phyloP scores from a whole-genome alignment of 2,113 vertebrate species.

The Pachycephala philippinensis region DNA sequence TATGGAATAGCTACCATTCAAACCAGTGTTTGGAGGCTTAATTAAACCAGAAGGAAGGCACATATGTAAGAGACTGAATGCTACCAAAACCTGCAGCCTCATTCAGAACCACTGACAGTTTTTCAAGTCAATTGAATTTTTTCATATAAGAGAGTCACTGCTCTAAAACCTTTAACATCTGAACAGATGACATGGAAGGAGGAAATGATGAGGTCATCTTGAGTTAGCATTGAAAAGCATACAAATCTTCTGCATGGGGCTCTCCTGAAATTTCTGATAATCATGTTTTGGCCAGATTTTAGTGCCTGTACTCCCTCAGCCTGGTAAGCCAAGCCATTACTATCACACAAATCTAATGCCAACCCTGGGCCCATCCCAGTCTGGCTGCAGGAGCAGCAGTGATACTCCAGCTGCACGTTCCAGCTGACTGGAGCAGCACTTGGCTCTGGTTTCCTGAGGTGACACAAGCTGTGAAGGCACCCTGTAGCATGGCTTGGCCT shows the following conservation, averaged over 20 bases:
- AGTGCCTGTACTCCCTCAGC: no score
- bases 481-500: background rate
- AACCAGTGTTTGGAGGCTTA: background rate
- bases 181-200: background rate
- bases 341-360: rapidly evolving
- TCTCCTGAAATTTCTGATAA: background rate
- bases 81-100: background rate
- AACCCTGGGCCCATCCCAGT: background rate
- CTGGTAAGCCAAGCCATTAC: background rate
- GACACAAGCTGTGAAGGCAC: background rate
- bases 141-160: background rate
- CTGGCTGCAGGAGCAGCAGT: background rate
- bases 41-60: background rate
- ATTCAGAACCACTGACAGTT: background rate
- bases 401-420: background rate
- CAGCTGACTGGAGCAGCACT: background rate
- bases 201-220: background rate
- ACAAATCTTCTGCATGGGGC: background rate
- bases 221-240: background rate
- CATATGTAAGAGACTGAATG: background rate
- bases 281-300: background rate
- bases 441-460: rapidly evolving
- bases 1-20: background rate
- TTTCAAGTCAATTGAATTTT: background rate
- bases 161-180: background rate